phyloP scores from a whole-genome alignment of 2,113 vertebrate genomes.

The Prietella phreatophila region DNA sequence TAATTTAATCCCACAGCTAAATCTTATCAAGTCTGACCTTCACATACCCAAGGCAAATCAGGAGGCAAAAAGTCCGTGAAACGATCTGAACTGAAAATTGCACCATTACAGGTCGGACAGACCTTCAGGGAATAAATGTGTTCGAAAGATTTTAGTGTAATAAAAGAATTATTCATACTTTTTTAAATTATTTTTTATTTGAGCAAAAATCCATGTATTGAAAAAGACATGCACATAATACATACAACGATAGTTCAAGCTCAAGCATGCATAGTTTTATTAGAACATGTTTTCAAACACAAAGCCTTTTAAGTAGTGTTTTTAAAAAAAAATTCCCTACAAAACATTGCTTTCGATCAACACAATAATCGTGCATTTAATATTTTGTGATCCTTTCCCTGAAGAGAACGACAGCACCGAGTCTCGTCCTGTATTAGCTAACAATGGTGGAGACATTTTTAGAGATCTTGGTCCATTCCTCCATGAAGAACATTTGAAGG shows the following conservation, averaged over 20 bases:
- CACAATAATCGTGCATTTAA: neutral
- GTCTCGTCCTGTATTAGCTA: neutral
- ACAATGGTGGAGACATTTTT: neutral
- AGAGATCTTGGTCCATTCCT: neutral
- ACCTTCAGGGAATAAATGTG: neutral
- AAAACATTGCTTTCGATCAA: neutral
- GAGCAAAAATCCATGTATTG: too few relatives aligned
- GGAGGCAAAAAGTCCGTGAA: neutral
- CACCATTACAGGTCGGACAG: neutral
- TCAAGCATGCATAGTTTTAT: neutral
- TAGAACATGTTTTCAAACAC: neutral
- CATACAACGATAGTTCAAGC: neutral
- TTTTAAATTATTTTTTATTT: too few relatives aligned
- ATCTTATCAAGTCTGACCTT: constrained; percentile 25
- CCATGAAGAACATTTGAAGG: neutral
- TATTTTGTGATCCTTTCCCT: neutral
- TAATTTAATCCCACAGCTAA: neutral
- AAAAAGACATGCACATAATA: neutral
- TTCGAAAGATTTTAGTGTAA: neutral
- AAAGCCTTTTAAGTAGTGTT: too few relatives aligned
- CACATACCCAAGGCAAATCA: neutral
- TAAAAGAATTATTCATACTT: neutral
- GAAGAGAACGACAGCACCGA: too few relatives aligned
- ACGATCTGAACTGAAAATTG: constrained; percentile 4
- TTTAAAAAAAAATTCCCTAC: neutral